Evolutionary conservation across 2,797 vertebrate genomes (phyloP).

Genomic region (Agapornis canus): DNA sequence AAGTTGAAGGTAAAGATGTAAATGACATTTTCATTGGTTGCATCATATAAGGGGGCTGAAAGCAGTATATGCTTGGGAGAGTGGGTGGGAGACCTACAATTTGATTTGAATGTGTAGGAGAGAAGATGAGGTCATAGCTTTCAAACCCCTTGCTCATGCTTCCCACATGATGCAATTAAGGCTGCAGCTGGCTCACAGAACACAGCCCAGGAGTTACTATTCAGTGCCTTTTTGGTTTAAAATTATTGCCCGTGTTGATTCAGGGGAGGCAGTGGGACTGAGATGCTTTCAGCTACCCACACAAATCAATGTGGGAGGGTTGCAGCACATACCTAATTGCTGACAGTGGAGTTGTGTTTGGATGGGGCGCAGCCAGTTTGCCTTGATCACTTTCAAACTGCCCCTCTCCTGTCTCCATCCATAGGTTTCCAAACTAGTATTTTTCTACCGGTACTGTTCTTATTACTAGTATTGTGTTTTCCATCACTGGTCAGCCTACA

Average conservation of each 20-base stretch:
- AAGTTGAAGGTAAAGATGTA: constrained; percentile 1
- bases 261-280: background rate
- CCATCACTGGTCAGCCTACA: background rate
- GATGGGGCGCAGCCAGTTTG: background rate
- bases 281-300: constrained; percentile 21
- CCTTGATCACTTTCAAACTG: background rate
- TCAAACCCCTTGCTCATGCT: background rate
- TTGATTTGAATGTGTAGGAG: constrained; percentile 43
- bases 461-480: background rate
- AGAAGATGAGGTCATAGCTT: constrained; percentile 50
- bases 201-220: background rate
- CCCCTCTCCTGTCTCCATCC: background rate
- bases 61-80: constrained; percentile 5
- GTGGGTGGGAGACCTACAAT: constrained; percentile 23
- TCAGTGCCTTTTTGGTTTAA: background rate
- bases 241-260: constrained; percentile 32
- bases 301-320: background rate
- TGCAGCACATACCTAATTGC: background rate
- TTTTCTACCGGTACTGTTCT: background rate
- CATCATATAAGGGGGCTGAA: constrained; percentile 38
- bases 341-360: background rate
- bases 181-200: constrained; percentile 18
- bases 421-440: background rate
- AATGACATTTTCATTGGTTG: constrained; percentile 37
- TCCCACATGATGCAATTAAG: constrained; percentile 37